Percentiles rank a stretch among this genome's conserved stretches.
Evolutionary conservation across 2,888 invertebrate genomes (phyloP).

Genomic region (Ochropleura leucogaster): DNA sequence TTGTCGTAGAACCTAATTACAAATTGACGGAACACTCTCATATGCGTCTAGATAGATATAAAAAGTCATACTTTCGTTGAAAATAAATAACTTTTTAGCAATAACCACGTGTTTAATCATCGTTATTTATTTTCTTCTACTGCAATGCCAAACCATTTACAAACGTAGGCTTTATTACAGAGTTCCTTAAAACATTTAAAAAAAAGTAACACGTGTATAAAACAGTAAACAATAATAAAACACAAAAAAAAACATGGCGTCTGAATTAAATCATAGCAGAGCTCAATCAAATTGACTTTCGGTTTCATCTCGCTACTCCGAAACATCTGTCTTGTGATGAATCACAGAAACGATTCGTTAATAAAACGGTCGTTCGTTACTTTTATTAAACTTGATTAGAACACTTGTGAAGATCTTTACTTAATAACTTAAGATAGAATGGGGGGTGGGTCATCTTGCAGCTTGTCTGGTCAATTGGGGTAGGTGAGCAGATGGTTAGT

Average conservation of each 20-base stretch:
- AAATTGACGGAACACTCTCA: neutral
- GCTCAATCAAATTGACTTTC: slow-evolving; percentile 33
- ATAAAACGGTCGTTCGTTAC: slow-evolving; percentile 18
- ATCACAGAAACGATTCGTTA: slow-evolving; percentile 26
- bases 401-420: slow-evolving; percentile 28
- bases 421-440: slow-evolving; percentile 23
- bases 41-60: neutral
- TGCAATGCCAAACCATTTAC: neutral
- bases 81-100: neutral
- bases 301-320: slow-evolving; percentile 24
- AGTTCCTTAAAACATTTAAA: neutral
- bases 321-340: slow-evolving; percentile 36
- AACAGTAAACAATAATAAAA: neutral
- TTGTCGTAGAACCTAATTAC: slow-evolving; percentile 3
- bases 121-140: neutral
- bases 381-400: slow-evolving; percentile 36
- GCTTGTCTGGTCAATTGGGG: slow-evolving; percentile 38
- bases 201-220: neutral
- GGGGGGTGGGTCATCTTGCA: slow-evolving; percentile 30
- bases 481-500: slow-evolving; percentile 32
- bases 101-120: neutral
- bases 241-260: neutral
- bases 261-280: slow-evolving; percentile 15
- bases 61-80: neutral
- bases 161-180: neutral